A percentile compares a stretch with the other conserved stretches of the same genome.
These are phyloP conservation scores for Latrodectus elegans DNA, from an alignment of 2,888 invertebrate species.

Conservation along the genomic window DNA sequence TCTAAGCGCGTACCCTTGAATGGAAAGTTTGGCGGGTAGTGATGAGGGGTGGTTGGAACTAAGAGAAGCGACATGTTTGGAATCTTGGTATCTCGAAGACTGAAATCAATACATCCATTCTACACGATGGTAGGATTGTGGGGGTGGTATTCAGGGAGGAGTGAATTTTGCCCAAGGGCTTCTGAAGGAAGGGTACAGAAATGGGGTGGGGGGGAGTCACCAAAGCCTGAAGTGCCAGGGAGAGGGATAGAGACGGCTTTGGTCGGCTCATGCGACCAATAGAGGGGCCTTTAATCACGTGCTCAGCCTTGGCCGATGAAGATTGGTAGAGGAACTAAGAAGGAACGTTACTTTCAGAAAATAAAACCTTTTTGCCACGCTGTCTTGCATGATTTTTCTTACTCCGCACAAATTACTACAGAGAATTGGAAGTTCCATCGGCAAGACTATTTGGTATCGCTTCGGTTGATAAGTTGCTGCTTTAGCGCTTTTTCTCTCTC, in stretches of 20 bases:
- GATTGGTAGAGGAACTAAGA: constrained; percentile 53
- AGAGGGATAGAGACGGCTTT: constrained; percentile 44
- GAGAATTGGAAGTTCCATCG: constrained; percentile 43
- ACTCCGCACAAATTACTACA: constrained; percentile 61
- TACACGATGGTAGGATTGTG: constrained; percentile 49
- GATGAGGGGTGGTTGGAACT: constrained; percentile 13
- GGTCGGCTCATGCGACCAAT: constrained; percentile 57
- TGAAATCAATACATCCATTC: constrained; percentile 66
- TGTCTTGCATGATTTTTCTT: constrained; percentile 64
- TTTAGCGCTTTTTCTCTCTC: constrained; percentile 29
- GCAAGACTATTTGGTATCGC: constrained; percentile 30
- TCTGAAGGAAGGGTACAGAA: constrained; percentile 17
- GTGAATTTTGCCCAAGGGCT: constrained; percentile 49
- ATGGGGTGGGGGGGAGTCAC: constrained; percentile 3
- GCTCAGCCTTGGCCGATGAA: constrained; percentile 59
- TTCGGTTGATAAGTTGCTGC: constrained; percentile 45
- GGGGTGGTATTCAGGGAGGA: constrained; percentile 36
- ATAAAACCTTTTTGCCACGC: constrained; percentile 25
- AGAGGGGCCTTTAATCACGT: constrained; percentile 65
- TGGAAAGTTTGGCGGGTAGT: constrained; percentile 1
- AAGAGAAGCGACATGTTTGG: constrained; percentile 64
- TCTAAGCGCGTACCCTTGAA: constrained; percentile 25
- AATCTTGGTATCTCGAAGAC: constrained; percentile 33
- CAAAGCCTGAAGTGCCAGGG: neutral
- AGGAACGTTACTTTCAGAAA: constrained; percentile 35